Base-by-base conservation (phyloP, 1,140 invertebrate genomes). In the Lordiphosa clarofinis region DNA sequence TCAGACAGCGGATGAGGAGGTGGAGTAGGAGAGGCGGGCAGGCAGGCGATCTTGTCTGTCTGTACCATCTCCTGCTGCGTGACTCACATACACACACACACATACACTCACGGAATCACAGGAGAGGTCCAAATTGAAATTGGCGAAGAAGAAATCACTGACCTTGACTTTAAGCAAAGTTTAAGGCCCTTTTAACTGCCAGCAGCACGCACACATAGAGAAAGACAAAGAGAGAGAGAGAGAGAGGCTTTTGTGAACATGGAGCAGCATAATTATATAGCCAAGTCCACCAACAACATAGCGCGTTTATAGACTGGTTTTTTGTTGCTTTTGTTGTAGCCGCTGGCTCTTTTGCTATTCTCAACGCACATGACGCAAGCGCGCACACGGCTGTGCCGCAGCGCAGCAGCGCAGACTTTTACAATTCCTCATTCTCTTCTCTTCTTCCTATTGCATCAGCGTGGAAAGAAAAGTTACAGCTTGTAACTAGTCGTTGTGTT, bases 101-200 rank as follows among this genome's bases (percentile, higher is more conserved):
- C 15, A 48, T 11, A 49, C 40, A 50, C 6, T n/a, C 15, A 36
- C 35, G 39, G 28, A 31, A 56, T 53, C 52, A 40, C 47, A 33
- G 37, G 37, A 37, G 64, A 46, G 62, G 56, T 62, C 52, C 57
- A 52, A 64, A 76, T 84, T 73, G 61, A 82, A 84, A 66, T 82
- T 84, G 78, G 78, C 78, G 75, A 76, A 69, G 69, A 86, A 86
- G 75, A 86, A 86, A 86, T 87, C 81, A 86, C 81, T 86, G 81
- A 86, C 81, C 81, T 86, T 86, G 81, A 86, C 81, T 86, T 87
- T 76, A 82, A 73, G 66, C 75, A 84, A 82, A 86, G 81, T 86
- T 86, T 86, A 86, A 86, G 82, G 81, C 82, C 82, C 81, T 86
- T 86, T 73, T 71, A 67, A 68, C 76, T 61, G 68, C 61, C 72